A percentile compares a stretch with the other conserved stretches of the same genome.
phyloP scores from a whole-genome alignment of 2,113 vertebrate species.

The Labeo catla region DNA sequence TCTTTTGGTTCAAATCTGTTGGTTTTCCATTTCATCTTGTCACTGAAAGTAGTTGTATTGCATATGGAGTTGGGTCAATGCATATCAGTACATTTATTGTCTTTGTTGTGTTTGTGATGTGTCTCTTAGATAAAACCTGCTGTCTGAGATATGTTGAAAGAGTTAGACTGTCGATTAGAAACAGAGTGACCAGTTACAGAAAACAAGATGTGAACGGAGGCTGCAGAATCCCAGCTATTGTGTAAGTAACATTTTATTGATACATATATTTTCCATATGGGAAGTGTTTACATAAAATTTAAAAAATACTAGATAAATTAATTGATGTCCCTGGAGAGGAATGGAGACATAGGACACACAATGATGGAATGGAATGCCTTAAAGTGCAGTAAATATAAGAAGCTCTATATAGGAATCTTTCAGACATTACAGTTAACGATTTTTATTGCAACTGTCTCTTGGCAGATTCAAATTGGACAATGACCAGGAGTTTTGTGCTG shows the following conservation, averaged over 20 bases:
- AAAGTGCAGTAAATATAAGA: background rate
- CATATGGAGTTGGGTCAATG: no score
- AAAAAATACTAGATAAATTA: no score
- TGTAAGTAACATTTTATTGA: background rate
- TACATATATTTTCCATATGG: background rate
- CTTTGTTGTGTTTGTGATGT: background rate
- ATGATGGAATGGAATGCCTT: background rate
- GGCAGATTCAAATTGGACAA: slow-evolving; percentile 67
- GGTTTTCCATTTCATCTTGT: no score
- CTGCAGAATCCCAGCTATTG: background rate
- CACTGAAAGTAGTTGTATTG: no score
- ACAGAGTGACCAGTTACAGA: background rate
- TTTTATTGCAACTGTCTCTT: background rate
- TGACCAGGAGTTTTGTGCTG: slow-evolving; percentile 30
- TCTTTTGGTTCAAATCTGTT: no score
- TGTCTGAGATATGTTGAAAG: background rate
- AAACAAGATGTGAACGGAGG: background rate
- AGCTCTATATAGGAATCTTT: background rate
- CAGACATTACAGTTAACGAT: background rate
- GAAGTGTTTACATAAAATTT: background rate
- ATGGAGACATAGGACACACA: background rate
- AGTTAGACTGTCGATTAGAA: background rate
- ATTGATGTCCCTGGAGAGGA: background rate
- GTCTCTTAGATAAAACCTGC: background rate
- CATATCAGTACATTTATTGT: background rate